Evolutionary conservation across 2,888 invertebrate genomes (phyloP).

Genomic region (Zygogramma bicolorata): DNA sequence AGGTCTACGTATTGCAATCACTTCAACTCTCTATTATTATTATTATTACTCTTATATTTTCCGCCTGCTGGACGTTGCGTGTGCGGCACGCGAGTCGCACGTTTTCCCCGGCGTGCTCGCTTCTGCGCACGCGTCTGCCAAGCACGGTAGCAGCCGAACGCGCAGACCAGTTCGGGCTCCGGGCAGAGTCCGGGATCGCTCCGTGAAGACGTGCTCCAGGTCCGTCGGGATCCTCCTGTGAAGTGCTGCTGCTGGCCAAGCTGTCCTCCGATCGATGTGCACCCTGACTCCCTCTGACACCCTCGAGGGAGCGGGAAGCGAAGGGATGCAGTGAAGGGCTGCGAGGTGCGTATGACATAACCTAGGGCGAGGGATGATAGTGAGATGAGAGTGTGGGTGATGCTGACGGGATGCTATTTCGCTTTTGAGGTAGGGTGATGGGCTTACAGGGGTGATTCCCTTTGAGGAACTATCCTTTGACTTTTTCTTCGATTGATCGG

Average conservation of each 20-base stretch:
- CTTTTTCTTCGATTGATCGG: no score
- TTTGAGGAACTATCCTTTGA: no score
- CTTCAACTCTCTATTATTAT: no score
- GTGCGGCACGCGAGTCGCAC: conserved; percentile 21
- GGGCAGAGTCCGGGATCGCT: conserved; percentile 51
- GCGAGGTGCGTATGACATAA: neutral
- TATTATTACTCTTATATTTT: no score
- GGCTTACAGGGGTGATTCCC: no score
- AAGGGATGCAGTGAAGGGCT: neutral
- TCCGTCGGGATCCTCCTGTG: neutral
- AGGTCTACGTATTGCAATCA: no score
- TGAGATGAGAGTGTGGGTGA: no score
- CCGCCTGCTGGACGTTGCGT: no score
- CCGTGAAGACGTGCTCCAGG: conserved; percentile 33
- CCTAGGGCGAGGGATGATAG: no score
- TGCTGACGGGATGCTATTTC: no score
- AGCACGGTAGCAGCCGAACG: conserved; percentile 58
- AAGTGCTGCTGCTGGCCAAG: neutral
- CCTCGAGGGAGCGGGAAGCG: neutral
- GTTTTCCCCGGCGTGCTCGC: conserved; percentile 30
- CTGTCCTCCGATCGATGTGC: neutral
- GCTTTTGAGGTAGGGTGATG: no score
- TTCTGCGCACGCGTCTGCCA: conserved; percentile 53
- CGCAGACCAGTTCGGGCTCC: conserved; percentile 56
- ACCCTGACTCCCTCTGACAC: neutral